Percentiles rank a stretch among this genome's conserved stretches.
Evolutionary conservation across 2,797 vertebrate genomes (phyloP).

Genomic region (Oreochromis mossambicus): DNA sequence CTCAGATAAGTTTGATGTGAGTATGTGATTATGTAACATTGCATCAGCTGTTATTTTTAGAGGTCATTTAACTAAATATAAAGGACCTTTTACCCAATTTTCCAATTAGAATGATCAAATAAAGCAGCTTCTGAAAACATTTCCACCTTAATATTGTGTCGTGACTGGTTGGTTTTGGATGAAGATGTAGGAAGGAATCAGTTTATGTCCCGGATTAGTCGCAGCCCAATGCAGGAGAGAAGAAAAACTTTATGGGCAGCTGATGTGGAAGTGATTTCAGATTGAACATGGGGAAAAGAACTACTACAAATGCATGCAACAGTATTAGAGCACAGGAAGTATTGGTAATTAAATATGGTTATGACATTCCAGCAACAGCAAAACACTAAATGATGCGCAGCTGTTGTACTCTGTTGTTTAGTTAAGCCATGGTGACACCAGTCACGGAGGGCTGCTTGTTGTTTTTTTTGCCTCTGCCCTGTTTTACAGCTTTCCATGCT

Average conservation of each 20-base stretch:
- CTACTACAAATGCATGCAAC: neutral
- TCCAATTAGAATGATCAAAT: neutral
- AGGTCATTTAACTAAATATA: neutral
- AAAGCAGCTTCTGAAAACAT: neutral
- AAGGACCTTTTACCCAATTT: neutral
- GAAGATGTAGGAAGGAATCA: neutral
- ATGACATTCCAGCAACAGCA: neutral
- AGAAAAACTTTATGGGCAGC: neutral
- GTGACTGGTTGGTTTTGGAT: neutral
- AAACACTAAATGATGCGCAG: conserved; percentile 16
- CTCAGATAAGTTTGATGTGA: neutral
- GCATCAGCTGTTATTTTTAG: neutral
- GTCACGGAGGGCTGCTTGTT: neutral
- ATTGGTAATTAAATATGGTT: neutral
- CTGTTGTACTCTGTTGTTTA: conserved; percentile 26
- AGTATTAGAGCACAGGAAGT: neutral
- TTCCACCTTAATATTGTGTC: neutral
- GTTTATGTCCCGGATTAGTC: neutral
- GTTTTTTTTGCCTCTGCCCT: neutral
- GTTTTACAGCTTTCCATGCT: conserved; percentile 50
- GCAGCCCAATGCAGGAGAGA: neutral
- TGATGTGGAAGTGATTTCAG: neutral
- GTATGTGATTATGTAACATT: neutral
- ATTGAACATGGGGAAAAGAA: neutral
- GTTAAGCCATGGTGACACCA: neutral